A percentile compares a stretch with the other conserved stretches of the same genome.
Conservation (phyloP, 2,888 invertebrate species). For the Ophraella communa region DNA sequence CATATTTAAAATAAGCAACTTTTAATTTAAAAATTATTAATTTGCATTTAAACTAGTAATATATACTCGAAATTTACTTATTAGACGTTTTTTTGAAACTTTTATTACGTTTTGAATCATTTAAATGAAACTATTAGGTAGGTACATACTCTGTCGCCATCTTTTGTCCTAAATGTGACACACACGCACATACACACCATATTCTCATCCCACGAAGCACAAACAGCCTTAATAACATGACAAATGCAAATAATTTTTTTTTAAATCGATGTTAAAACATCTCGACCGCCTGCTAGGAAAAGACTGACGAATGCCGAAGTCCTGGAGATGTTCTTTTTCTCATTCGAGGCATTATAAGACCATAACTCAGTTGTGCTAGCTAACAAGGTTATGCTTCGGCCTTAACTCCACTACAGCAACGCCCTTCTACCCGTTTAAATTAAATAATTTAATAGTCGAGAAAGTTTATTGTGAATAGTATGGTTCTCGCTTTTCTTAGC, state of each 20-base stretch:
- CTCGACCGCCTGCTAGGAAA: conserved; percentile 51
- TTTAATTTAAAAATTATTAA: too few species aligned
- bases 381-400: conserved; percentile 63
- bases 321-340: conserved; percentile 53
- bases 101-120: too few species aligned
- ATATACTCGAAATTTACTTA: too few species aligned
- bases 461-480: conserved; percentile 64
- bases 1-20: too few species aligned
- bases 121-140: too few species aligned
- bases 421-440: conserved; percentile 58
- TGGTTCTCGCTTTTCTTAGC: conserved; percentile 50
- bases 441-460: conserved; percentile 63
- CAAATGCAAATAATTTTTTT: conserved; percentile 6
- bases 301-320: conserved; percentile 57
- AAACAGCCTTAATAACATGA: too few species aligned
- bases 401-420: conserved; percentile 55
- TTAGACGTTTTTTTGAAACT: too few species aligned
- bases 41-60: too few species aligned
- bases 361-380: conserved; percentile 61
- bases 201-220: too few species aligned
- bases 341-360: conserved; percentile 60
- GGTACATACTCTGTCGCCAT: background rate
- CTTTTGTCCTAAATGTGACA: background rate
- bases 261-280: conserved; percentile 31
- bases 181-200: background rate